Evolutionary conservation across 2,113 vertebrate genomes (phyloP), one percentile per base, ranked within the genome.

Genomic region (Corythaeola cristata): DNA sequence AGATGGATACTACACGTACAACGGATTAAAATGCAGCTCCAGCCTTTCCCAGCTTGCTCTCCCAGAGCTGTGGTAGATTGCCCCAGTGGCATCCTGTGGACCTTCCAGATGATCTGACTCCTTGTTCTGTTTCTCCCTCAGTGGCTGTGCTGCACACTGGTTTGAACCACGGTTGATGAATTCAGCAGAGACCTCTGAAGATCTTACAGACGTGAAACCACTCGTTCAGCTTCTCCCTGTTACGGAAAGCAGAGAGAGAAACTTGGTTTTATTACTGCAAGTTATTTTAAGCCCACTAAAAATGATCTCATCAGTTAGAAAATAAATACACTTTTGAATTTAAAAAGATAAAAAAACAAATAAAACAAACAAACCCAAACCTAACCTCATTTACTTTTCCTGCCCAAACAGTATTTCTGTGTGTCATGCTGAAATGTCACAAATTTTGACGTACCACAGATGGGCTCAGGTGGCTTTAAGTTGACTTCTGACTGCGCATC

Each of bases 81-180:
- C 35, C 30, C 56, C 4, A 4, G 49, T 67, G 68, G 52, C 44
- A 81, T 56, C 24, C 60, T 56, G 24, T 41, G 79, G 60, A 52
- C 47, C 22, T 91, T 88, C 72, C 73, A 75, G 60, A n/a, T 82
- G 68, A 35, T 39, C 73, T 95, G 73, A 96, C 56, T 85, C 8
- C 58, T 78, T 85, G 52, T 81, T 93, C 47, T 95, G 32, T 93
- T 89, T 91, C 56, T 94, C 60, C 86, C 69, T 49, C 68, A 96
- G 95, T 97, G 95, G 94, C 66, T 96, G 73, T 95, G 94, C 91
- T 96, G 89, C 89, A 92, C 91, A 2, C 49, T 96, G 80, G 22
- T 95, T 93, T 97, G 93, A 97, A 77, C 15, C 22, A 58, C 0
- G 0, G 56, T 67, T 2, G 11, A 30, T 59, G 79, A 89, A 87